Base-by-base conservation (phyloP, 2,797 vertebrate species). In the Enteromius radiatus region DNA sequence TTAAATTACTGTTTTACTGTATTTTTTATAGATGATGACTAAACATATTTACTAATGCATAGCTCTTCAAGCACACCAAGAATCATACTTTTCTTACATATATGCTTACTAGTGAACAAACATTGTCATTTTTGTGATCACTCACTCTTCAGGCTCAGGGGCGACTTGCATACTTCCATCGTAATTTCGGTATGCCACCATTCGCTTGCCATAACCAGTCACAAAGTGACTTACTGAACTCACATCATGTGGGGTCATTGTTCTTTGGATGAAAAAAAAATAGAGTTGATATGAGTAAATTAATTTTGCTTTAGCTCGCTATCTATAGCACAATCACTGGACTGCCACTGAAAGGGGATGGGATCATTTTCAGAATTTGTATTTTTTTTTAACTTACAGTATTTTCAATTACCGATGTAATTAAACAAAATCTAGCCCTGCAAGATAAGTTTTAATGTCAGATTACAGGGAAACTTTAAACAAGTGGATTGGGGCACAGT, bases 101-200 rank as follows among this genome's bases (percentile, higher is more conserved):
- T 63, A 31, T 63, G 12, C 2, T 63, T 73, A 14, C 12, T 77
- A 33, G 43, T 47, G 26, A 23, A 31, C 21, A 31, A 41, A 64
- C 43, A 33, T 19, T 65, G 45, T 33, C 61, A 54, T 65, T 33
- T 64, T 23, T 7, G 23, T 21, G 8, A 47, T 21, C 56, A 89
- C 91, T 92, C 82, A 94, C 93, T 91, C 89, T 49, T 91, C 87
- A 14, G 83, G 84, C 71, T 94, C 92, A 6, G 91, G 92, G 59
- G 36, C 85, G 0, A 92, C 12, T 73, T 92, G 73, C 38, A 94
- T 75, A 76, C 73, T 91, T 64, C 96, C 94, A 64, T 96, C 95
- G 23, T 90, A 88, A 81, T 86, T 94, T 8, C 91, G 91, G 88
- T 96, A 96, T 4, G 95, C 93, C 90, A 96, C 84, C 90, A 95